Percentiles rank a stretch among this genome's conserved stretches.
phyloP scores from a whole-genome alignment of 2,113 vertebrate species.

The Ahaetulla prasina region DNA sequence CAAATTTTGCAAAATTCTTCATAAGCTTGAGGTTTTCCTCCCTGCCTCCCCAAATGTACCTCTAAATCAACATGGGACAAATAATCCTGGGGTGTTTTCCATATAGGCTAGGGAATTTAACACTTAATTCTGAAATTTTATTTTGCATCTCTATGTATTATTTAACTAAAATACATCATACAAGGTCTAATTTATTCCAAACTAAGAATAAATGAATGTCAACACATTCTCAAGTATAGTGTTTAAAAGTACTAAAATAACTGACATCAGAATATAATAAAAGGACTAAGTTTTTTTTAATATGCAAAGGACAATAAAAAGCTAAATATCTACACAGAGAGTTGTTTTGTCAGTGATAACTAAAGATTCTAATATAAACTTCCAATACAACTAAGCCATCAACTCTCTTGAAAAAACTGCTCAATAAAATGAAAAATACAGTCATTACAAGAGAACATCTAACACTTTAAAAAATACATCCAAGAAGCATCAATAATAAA shows the following conservation, averaged over 20 bases:
- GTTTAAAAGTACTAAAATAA: background rate
- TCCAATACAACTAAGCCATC: background rate
- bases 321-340: background rate
- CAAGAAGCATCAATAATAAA: background rate
- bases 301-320: background rate
- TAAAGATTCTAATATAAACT: background rate
- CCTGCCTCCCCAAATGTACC: background rate
- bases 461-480: background rate
- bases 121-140: background rate
- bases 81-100: background rate
- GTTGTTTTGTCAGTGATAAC: background rate
- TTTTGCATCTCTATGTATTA: background rate
- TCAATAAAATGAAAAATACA: background rate
- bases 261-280: background rate
- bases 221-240: background rate
- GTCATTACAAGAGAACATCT: background rate
- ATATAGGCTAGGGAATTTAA: background rate
- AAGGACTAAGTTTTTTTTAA: background rate
- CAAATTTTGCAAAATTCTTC: background rate
- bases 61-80: background rate
- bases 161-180: background rate
- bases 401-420: background rate
- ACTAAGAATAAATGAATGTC: background rate
- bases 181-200: background rate
- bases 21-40: background rate